phyloP scores from a whole-genome alignment of 1,140 invertebrate genomes.

The Zaprionus ornatus region DNA sequence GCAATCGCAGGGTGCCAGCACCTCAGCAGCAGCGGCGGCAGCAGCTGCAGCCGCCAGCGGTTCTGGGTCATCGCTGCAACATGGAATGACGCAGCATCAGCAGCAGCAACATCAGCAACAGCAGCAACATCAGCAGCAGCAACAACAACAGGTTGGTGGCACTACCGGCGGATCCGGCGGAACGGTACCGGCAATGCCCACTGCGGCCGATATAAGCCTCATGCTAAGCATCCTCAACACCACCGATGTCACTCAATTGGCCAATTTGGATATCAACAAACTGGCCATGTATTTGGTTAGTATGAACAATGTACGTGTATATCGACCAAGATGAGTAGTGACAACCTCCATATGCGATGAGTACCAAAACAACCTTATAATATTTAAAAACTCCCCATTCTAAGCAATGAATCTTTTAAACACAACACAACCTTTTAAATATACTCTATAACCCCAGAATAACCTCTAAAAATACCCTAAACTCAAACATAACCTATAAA shows the following conservation, averaged over 20 bases:
- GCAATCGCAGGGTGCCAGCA: conserved; percentile 71
- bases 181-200: conserved; percentile 74
- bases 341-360: conserved; percentile 47
- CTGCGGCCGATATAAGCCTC: conserved; percentile 81
- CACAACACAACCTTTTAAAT: not conserved
- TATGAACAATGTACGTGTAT: conserved; percentile 84
- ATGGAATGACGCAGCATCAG: conserved; percentile 47
- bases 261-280: conserved; percentile 89
- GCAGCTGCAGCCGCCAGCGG: conserved; percentile 48
- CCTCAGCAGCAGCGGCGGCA: conserved; percentile 70
- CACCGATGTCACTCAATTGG: conserved; percentile 84
- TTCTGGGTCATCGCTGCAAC: conserved; percentile 31
- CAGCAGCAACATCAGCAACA: conserved; percentile 37
- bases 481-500: not conserved
- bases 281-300: conserved; percentile 90
- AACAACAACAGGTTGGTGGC: conserved; percentile 40
- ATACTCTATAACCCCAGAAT: too few relatives aligned
- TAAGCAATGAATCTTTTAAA: not conserved
- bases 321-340: conserved; percentile 16
- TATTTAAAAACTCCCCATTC: not conserved
- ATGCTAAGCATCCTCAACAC: conserved; percentile 84
- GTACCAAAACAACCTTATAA: conserved; percentile 31
- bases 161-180: conserved; percentile 26
- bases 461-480: not conserved
- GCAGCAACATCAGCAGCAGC: conserved; percentile 55